A percentile compares a stretch with the other conserved stretches of the same genome.
Evolutionary conservation across 2,888 invertebrate species (phyloP).

Genomic region (Drosophila acutilabella): DNA sequence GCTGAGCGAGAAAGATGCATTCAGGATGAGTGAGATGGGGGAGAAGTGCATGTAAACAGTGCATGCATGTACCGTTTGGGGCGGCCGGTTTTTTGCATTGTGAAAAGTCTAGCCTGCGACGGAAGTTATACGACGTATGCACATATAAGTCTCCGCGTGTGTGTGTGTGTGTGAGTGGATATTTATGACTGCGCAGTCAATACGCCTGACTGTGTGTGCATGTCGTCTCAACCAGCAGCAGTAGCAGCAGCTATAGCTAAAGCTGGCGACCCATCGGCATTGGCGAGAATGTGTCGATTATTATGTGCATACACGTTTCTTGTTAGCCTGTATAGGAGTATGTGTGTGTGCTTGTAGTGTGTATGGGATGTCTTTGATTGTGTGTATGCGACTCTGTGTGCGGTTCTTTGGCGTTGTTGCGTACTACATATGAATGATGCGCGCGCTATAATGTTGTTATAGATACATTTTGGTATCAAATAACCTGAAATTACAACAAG

Average conservation of each 20-base stretch:
- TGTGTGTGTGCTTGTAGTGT: slow-evolving; percentile 24
- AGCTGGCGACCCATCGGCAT: slow-evolving; percentile 60
- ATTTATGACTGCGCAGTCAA: slow-evolving; percentile 77
- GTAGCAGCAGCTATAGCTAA: slow-evolving; percentile 38
- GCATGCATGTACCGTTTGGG: slow-evolving; percentile 65
- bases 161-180: slow-evolving; percentile 34
- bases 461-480: slow-evolving; percentile 80
- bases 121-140: slow-evolving; percentile 16
- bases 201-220: slow-evolving; percentile 38
- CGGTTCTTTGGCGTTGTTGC: slow-evolving; percentile 50
- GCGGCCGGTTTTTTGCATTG: slow-evolving; percentile 64
- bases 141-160: not conserved
- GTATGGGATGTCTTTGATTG: slow-evolving; percentile 25
- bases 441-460: slow-evolving; percentile 77
- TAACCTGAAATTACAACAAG: slow-evolving; percentile 78
- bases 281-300: slow-evolving; percentile 76
- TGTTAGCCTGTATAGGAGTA: slow-evolving; percentile 33
- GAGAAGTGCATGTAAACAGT: slow-evolving; percentile 56
- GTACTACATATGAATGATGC: slow-evolving; percentile 63
- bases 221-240: slow-evolving; percentile 47
- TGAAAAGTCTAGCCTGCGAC: slow-evolving; percentile 57
- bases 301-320: slow-evolving; percentile 73
- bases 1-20: slow-evolving; percentile 24
- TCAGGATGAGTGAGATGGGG: slow-evolving; percentile 13
- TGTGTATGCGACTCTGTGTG: slow-evolving; percentile 39